Percentiles rank a stretch among this genome's conserved stretches.
phyloP scores from a whole-genome alignment of 1,140 invertebrate species.

The Temnothorax nylanderi region DNA sequence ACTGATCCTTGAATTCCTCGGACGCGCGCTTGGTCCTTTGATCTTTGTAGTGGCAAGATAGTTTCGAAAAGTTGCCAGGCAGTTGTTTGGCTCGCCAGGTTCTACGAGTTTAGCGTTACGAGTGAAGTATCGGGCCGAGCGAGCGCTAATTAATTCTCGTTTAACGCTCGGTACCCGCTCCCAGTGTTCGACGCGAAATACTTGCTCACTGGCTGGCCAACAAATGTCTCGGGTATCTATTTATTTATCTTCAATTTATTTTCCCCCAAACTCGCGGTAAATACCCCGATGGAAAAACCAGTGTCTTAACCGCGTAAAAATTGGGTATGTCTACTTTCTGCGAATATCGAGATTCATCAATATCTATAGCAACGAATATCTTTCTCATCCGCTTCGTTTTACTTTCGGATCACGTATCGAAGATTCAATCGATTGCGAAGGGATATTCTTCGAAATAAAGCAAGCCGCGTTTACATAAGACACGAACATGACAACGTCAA shows the following conservation, averaged over 20 bases:
- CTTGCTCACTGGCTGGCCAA: constrained; percentile 14
- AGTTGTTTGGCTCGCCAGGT: constrained; percentile 40
- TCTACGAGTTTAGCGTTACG: constrained; percentile 46
- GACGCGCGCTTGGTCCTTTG: constrained; percentile 33
- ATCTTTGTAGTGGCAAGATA: constrained; percentile 51
- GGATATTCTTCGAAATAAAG: constrained; percentile 38
- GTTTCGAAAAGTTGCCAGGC: constrained; percentile 52
- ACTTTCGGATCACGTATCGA: constrained; percentile 39
- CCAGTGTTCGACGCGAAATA: constrained; percentile 30
- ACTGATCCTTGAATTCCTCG: constrained; percentile 50
- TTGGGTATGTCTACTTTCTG: not conserved
- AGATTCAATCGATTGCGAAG: constrained; percentile 43
- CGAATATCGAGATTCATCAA: constrained; percentile 20
- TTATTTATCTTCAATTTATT: constrained; percentile 45
- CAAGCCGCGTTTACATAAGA: constrained; percentile 53
- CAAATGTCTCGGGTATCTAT: constrained; percentile 34
- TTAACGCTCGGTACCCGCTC: constrained; percentile 38
- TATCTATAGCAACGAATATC: constrained; percentile 11
- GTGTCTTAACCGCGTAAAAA: constrained; percentile 12
- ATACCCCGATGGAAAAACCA: constrained; percentile 17
- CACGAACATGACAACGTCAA: constrained; percentile 49
- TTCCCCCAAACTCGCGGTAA: not conserved
- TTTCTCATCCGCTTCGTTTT: constrained; percentile 17
- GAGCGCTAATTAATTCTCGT: constrained; percentile 56
- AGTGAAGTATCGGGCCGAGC: constrained; percentile 32